These are phyloP conservation scores for Strigamia crassipes DNA, from an alignment of 2,888 invertebrate genomes.

Conservation along the genomic window DNA sequence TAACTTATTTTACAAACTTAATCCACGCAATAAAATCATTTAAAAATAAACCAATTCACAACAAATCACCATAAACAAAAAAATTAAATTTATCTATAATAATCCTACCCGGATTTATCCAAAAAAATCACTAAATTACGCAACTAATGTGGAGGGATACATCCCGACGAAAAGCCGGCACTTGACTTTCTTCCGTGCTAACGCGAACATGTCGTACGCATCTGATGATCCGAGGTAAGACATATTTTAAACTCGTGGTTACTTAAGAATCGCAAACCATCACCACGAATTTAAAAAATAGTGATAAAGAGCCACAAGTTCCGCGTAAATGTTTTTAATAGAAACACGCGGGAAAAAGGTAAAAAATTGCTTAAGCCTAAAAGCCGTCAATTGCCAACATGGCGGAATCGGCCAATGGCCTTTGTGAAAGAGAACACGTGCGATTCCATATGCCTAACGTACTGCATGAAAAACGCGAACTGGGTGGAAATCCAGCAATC, in stretches of 20 bases:
- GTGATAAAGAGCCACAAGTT: conserved; percentile 49
- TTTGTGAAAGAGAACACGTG: conserved; percentile 51
- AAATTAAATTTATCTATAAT: not conserved
- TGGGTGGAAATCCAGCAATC: not conserved
- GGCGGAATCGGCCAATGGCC: conserved; percentile 49
- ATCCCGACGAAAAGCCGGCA: conserved; percentile 39
- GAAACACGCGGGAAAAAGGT: conserved; percentile 25
- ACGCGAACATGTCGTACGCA: conserved; percentile 82
- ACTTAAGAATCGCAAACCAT: conserved; percentile 55
- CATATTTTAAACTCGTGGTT: conserved; percentile 45
- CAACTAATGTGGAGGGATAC: conserved; percentile 39
- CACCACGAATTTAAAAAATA: conserved; percentile 53
- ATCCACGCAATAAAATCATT: not conserved
- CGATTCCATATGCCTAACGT: conserved; percentile 49
- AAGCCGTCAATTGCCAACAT: conserved; percentile 47
- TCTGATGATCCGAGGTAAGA: conserved; percentile 82
- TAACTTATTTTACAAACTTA: conserved; percentile 12
- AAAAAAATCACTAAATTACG: conserved; percentile 19
- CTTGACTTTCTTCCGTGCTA: conserved; percentile 73
- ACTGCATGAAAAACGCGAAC: not conserved
- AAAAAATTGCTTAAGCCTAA: conserved; percentile 43
- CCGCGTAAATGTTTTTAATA: conserved; percentile 8
- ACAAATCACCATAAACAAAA: not conserved
- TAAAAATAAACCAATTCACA: not conserved
- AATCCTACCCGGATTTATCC: not conserved